Conservation (phyloP, 2,888 invertebrate species). For the Yponomeuta plumbellus region DNA sequence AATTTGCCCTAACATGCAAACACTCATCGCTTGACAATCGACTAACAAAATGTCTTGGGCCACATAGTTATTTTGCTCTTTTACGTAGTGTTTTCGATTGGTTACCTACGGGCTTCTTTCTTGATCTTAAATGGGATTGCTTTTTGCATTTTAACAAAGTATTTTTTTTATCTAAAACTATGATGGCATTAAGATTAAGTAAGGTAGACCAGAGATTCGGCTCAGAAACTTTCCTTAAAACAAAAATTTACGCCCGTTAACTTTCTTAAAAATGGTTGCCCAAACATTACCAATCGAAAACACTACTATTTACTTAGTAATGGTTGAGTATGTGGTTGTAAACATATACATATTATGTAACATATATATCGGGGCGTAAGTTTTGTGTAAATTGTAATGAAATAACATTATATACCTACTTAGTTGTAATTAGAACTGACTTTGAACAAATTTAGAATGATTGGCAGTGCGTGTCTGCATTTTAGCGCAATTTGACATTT, state of each 20-base stretch:
- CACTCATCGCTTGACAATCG: slow-evolving; percentile 76
- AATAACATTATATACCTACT: slow-evolving; percentile 42
- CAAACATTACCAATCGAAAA: slow-evolving; percentile 16
- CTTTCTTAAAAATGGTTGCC: background rate
- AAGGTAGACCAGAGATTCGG: background rate
- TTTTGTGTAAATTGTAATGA: slow-evolving; percentile 52
- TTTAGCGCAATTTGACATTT: slow-evolving; percentile 72
- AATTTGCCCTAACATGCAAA: slow-evolving; percentile 78
- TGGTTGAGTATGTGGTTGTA: slow-evolving; percentile 74
- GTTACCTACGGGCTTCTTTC: background rate
- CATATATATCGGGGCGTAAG: slow-evolving; percentile 60
- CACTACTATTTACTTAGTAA: slow-evolving; percentile 45
- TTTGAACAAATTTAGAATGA: slow-evolving; percentile 43
- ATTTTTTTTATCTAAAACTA: background rate
- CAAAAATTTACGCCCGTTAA: background rate
- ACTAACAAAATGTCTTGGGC: slow-evolving; percentile 73
- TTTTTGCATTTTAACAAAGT: background rate
- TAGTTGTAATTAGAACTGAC: slow-evolving; percentile 45
- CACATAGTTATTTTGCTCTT: slow-evolving; percentile 35
- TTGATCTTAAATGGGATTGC: background rate
- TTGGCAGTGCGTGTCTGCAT: slow-evolving; percentile 78
- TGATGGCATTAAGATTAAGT: background rate
- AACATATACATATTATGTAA: slow-evolving; percentile 65
- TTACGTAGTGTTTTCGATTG: slow-evolving; percentile 22
- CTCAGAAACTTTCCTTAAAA: background rate